phyloP scores from a whole-genome alignment of 2,888 invertebrate species.

The Coelinius sp. region DNA sequence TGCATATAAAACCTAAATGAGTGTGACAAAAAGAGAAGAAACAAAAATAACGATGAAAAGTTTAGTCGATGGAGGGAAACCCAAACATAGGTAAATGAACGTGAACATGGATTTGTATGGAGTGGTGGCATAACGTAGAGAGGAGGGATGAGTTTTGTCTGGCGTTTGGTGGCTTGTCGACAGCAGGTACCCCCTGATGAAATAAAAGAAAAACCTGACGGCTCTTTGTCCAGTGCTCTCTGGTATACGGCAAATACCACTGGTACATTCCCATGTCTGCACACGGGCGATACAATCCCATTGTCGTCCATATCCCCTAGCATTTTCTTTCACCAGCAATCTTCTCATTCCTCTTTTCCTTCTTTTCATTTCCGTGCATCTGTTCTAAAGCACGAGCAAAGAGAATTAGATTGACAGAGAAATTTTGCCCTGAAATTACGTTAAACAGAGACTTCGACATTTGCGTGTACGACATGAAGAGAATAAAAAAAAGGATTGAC shows the following conservation, averaged over 20 bases:
- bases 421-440: constrained; percentile 9
- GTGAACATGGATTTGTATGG: neutral
- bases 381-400: constrained; percentile 7
- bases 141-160: constrained; percentile 13
- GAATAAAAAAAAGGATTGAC: neutral
- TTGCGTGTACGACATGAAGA: neutral
- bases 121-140: neutral
- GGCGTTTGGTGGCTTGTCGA: constrained; percentile 20
- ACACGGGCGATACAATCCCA: neutral
- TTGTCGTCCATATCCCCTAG: neutral
- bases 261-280: neutral
- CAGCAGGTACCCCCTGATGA: neutral
- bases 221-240: constrained; percentile 4
- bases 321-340: constrained; percentile 6
- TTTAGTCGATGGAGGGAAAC: neutral
- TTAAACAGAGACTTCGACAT: constrained; percentile 18
- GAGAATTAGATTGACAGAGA: neutral
- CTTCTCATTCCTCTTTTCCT: constrained; percentile 5
- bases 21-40: neutral
- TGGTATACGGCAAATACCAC: constrained; percentile 7
- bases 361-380: constrained; percentile 2
- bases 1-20: constrained; percentile 4
- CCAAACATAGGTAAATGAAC: constrained; percentile 1
- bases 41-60: no score
- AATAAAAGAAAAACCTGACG: constrained; percentile 6